Evolutionary conservation across 1,140 invertebrate species (phyloP), one percentile per base, ranked within the genome.

Genomic region (Drosophila navojoa): DNA sequence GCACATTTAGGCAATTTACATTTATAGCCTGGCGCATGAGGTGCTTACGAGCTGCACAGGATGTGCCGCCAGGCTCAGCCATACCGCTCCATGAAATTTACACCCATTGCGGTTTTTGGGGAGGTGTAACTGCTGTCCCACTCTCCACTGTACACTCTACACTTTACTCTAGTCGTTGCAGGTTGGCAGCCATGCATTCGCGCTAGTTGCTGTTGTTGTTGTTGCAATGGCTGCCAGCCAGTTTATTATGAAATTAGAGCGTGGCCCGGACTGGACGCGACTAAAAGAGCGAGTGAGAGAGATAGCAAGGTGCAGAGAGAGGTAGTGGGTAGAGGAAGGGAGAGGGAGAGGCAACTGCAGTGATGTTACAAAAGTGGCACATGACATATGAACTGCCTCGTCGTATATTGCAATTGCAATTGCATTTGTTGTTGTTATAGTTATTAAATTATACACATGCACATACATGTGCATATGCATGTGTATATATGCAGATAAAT

Each of bases 231-330:
- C 77, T 86, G 77, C 74, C 71, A 77, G 70, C 71, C 64, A 87
- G 85, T 87, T 87, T 87, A 87, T 87, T 87, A 87, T 87, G 84
- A 87, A 87, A 87, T 87, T 89, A 90, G 84, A 89, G 74, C 79
- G 79, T 77, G 66, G 69, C 27, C n/a, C 35, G 15, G 38, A 45
- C 9, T 40, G 38, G 22, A 44, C 45, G 50, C 19, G 45, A 47
- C 35, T 38, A 13, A 45, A n/a, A 54, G 4, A 9, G 40, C 15
- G 44, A 47, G 27, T 40, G 40, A 29, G 38, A 50, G 35, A 40
- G 15, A 15, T 3, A 38, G 19, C 19, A 22, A 22, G 19, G 19
- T 22, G 19, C 19, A 22, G 19, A 22, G 3, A 3, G 35, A 38
- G 4, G 13, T 2, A 13, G 11, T 29, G 27, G 2, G 27, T 29